A percentile compares a stretch with the other conserved stretches of the same genome.
Conservation (phyloP, 2,113 vertebrate species). For the Butorides virescens region DNA sequence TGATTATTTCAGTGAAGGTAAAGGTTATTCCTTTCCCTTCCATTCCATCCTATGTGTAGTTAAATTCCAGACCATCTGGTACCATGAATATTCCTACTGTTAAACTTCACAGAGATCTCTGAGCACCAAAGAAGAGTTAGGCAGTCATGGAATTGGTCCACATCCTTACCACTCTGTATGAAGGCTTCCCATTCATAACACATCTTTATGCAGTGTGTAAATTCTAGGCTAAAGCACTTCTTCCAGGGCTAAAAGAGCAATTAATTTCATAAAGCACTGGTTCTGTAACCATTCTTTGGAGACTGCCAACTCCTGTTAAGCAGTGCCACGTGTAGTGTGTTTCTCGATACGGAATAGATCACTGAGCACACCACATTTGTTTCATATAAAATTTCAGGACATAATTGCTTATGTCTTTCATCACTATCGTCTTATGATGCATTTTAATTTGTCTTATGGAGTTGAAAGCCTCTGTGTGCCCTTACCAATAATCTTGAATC, state of each 20-base stretch:
- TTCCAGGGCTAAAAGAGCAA: neutral
- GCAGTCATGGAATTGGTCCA: neutral
- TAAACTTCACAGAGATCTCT: neutral
- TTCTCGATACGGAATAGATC: neutral
- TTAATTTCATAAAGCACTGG: neutral
- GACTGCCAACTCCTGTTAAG: neutral
- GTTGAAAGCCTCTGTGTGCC: neutral
- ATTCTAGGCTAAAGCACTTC: neutral
- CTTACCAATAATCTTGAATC: neutral
- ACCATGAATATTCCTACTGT: neutral
- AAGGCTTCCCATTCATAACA: neutral
- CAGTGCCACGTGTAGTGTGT: neutral
- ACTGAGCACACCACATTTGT: neutral
- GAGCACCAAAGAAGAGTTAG: neutral
- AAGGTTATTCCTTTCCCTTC: neutral
- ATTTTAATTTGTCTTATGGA: neutral
- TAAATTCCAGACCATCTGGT: neutral
- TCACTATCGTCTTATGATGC: neutral
- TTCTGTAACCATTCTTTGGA: neutral
- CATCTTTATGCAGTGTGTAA: neutral
- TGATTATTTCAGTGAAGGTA: neutral
- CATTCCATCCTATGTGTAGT: neutral
- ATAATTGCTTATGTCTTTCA: neutral
- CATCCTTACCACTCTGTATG: neutral
- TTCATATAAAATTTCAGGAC: neutral